Evolutionary conservation across 2,888 invertebrate genomes (phyloP).

Genomic region (Mimumesa dahlbomi): DNA sequence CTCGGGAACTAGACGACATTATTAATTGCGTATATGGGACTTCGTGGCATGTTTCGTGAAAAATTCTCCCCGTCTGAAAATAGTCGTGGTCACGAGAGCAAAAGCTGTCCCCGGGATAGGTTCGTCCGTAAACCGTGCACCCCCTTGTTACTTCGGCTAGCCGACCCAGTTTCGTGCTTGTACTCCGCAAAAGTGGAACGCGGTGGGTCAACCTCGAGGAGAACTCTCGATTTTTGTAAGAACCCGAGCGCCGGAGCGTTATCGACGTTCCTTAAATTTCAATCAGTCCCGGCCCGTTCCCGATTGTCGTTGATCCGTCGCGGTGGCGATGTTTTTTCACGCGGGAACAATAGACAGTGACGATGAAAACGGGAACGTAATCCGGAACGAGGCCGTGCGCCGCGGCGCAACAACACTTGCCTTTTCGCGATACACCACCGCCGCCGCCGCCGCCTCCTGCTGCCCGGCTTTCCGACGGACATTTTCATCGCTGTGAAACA

Average conservation of each 20-base stretch:
- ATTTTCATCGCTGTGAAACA: slow-evolving; percentile 37
- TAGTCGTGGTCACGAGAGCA: too few species aligned
- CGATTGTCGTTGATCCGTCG: background rate
- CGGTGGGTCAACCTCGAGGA: slow-evolving; percentile 38
- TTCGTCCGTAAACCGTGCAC: slow-evolving; percentile 64
- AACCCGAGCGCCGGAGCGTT: slow-evolving; percentile 3
- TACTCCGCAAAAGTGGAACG: slow-evolving; percentile 61
- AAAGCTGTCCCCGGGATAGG: slow-evolving; percentile 56
- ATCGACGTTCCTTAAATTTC: background rate
- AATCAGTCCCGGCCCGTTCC: too few species aligned
- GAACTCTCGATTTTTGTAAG: slow-evolving; percentile 48
- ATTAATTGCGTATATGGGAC: too few species aligned
- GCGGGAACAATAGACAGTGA: background rate
- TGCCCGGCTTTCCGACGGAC: too few species aligned
- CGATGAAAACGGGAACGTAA: background rate
- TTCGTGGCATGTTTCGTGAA: too few species aligned
- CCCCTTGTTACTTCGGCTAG: slow-evolving; percentile 67
- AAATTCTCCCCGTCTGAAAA: too few species aligned
- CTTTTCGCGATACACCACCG: background rate
- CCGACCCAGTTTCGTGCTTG: slow-evolving; percentile 67
- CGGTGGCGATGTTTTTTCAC: background rate
- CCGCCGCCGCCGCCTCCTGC: too few species aligned
- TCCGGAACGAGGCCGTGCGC: background rate
- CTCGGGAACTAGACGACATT: too few species aligned
- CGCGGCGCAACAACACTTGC: background rate